Evolutionary conservation across 2,113 vertebrate species (phyloP).

Genomic region (Notarius quadriscutis): DNA sequence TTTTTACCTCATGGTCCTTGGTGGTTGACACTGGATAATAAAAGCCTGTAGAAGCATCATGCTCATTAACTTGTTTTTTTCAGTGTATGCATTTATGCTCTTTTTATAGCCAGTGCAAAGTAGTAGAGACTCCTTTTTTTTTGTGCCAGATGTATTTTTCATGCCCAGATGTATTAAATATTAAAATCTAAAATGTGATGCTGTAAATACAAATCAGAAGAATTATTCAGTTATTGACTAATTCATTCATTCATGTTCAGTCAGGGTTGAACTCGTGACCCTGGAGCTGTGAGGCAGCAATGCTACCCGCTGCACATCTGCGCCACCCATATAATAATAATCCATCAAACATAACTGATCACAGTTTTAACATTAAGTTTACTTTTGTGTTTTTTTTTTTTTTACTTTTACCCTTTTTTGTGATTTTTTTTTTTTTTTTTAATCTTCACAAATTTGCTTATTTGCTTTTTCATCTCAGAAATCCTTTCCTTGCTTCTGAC

Average conservation of each 20-base stretch:
- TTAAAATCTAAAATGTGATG: not conserved
- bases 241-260: not conserved
- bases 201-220: not conserved
- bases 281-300: not conserved
- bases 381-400: not conserved
- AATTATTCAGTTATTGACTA: not conserved
- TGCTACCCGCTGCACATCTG: not conserved
- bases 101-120: not conserved
- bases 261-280: not conserved
- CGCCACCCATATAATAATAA: not conserved
- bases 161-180: not conserved
- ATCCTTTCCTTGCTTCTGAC: not conserved
- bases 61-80: constrained; percentile 14
- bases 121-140: not conserved
- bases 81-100: not conserved
- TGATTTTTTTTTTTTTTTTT: no score
- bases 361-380: not conserved
- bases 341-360: not conserved
- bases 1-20: constrained; percentile 17
- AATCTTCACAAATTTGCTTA: no score
- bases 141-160: not conserved
- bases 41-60: constrained; percentile 27
- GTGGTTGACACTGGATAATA: constrained; percentile 24
- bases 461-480: not conserved
- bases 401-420: not conserved